These are phyloP conservation scores for Ctenicera cuprea DNA, from an alignment of 2,888 invertebrate genomes.

Conservation along the genomic window DNA sequence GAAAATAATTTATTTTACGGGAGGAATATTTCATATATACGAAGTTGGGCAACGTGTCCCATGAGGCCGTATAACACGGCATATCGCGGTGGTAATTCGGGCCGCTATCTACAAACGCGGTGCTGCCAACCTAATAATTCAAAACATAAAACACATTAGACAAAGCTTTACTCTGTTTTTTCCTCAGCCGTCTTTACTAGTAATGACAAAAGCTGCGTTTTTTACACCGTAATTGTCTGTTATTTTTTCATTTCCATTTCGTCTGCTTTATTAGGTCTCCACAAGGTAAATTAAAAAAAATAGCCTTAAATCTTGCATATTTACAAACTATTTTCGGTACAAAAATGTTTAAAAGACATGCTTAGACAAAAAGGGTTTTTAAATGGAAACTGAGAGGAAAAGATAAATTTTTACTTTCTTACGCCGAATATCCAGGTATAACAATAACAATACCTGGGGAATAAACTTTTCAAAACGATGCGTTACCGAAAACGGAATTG, in stretches of 20 bases:
- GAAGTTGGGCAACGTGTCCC: conserved; percentile 50
- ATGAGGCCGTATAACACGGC: conserved; percentile 52
- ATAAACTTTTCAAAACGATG: too few species aligned
- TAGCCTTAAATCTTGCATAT: too few species aligned
- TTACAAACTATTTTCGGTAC: too few species aligned
- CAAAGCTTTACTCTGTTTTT: conserved; percentile 35
- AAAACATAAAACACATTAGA: conserved; percentile 47
- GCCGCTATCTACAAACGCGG: conserved; percentile 38
- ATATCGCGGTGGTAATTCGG: conserved; percentile 51
- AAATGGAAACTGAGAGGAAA: too few species aligned
- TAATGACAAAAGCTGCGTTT: conserved; percentile 20
- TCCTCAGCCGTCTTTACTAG: conserved; percentile 4
- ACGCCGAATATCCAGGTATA: too few species aligned
- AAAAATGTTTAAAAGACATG: too few species aligned
- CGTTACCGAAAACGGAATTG: too few species aligned
- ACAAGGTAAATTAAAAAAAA: background rate
- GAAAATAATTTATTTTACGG: conserved; percentile 40
- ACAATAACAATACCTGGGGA: too few species aligned
- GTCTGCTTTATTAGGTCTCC: conserved; percentile 3
- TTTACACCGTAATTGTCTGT: conserved; percentile 25
- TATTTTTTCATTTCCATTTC: conserved; percentile 31
- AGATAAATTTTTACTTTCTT: too few species aligned
- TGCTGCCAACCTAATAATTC: conserved; percentile 48
- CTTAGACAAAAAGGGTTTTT: too few species aligned
- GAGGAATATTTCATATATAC: conserved; percentile 42